Evolutionary conservation across 2,113 vertebrate genomes (phyloP).

Genomic region (Prionailurus viverrinus): DNA sequence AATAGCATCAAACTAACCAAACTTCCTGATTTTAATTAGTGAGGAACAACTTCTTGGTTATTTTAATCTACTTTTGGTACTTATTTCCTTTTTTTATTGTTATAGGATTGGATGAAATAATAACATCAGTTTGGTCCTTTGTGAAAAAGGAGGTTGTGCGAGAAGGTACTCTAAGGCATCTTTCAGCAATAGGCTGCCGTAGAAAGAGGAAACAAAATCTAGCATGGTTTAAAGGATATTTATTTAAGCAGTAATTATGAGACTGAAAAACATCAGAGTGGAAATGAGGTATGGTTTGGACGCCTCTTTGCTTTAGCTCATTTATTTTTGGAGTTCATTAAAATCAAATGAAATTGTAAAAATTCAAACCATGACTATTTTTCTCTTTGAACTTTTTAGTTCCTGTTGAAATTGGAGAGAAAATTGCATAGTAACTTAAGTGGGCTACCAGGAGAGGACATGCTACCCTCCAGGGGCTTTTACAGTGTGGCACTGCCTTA

Average conservation of each 20-base stretch:
- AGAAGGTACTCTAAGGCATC: not conserved
- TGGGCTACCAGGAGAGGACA: not conserved
- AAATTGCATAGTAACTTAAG: not conserved
- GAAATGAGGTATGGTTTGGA: slow-evolving; percentile 63
- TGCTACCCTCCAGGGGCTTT: not conserved
- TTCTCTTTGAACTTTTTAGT: slow-evolving; percentile 66
- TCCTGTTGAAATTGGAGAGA: slow-evolving; percentile 65
- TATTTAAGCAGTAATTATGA: slow-evolving; percentile 60
- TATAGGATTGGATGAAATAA: slow-evolving; percentile 57
- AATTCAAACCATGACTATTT: slow-evolving; percentile 30
- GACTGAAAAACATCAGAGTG: slow-evolving; percentile 38
- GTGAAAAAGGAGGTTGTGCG: not conserved
- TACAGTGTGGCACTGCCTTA: not conserved
- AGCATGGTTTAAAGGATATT: slow-evolving; percentile 50
- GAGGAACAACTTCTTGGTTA: slow-evolving; percentile 44
- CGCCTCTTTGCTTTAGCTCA: not conserved
- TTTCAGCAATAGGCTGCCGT: slow-evolving; percentile 16
- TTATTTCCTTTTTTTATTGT: slow-evolving; percentile 60
- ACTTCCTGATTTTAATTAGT: slow-evolving; percentile 62
- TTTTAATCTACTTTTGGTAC: slow-evolving; percentile 64
- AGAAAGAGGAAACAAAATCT: slow-evolving; percentile 44
- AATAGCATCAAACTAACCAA: not conserved
- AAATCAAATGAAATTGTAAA: slow-evolving; percentile 67
- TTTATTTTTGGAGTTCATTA: slow-evolving; percentile 57
- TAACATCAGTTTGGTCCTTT: slow-evolving; percentile 37